These are phyloP conservation scores for Papilio elwesi DNA, from an alignment of 2,888 invertebrate species.

Conservation along the genomic window DNA sequence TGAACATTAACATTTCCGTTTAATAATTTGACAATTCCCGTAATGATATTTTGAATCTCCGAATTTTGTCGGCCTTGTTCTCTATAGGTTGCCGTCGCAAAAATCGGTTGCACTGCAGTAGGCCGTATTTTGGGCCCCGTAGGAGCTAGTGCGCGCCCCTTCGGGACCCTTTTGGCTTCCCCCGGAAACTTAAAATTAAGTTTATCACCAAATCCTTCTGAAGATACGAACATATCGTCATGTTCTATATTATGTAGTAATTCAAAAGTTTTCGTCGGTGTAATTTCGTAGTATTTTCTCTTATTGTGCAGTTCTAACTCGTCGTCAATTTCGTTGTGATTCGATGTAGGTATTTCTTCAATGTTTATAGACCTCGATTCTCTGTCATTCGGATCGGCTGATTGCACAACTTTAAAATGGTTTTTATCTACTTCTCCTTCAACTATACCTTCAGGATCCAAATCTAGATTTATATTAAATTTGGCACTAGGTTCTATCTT, in stretches of 20 bases:
- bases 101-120: constrained; percentile 81
- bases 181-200: constrained; percentile 86
- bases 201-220: constrained; percentile 73
- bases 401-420: constrained; percentile 79
- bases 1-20: constrained; percentile 95
- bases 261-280: constrained; percentile 82
- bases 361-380: constrained; percentile 81
- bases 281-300: constrained; percentile 80
- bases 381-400: constrained; percentile 79
- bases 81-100: constrained; percentile 80
- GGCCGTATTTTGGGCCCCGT: constrained; percentile 87
- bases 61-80: constrained; percentile 75
- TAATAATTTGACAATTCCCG: constrained; percentile 93
- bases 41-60: constrained; percentile 95
- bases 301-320: constrained; percentile 80
- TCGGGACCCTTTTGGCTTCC: constrained; percentile 91
- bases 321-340: constrained; percentile 85
- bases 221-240: constrained; percentile 67
- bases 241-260: constrained; percentile 65
- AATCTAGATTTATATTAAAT: constrained; percentile 55
- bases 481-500: constrained; percentile 73
- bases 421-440: constrained; percentile 60
- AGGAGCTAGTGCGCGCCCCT: constrained; percentile 86
- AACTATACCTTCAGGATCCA: constrained; percentile 46
- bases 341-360: constrained; percentile 78